phyloP scores from a whole-genome alignment of 2,113 vertebrate species.

The Scalopus aquaticus region DNA sequence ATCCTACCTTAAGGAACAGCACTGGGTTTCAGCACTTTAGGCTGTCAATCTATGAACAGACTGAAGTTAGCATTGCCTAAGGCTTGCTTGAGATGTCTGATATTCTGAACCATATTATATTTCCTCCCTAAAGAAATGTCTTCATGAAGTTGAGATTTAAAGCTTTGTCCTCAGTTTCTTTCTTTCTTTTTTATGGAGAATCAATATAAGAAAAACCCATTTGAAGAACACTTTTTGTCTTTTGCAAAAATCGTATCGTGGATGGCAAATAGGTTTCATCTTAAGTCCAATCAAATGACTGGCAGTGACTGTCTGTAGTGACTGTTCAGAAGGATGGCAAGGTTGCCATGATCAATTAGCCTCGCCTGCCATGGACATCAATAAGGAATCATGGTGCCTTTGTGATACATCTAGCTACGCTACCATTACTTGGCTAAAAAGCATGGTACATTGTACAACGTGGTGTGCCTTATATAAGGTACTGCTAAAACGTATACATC shows the following conservation, averaged over 20 bases:
- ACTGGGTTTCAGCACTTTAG: conserved; percentile 25
- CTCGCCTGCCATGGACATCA: neutral
- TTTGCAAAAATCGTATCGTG: conserved; percentile 48
- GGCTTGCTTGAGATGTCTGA: conserved; percentile 52
- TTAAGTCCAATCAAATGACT: conserved; percentile 31
- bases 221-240: conserved; percentile 52
- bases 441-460: neutral
- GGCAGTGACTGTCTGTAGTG: neutral
- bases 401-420: neutral
- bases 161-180: conserved; percentile 43
- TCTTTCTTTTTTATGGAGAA: conserved; percentile 49
- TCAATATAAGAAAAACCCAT: conserved; percentile 70
- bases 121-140: conserved; percentile 43
- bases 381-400: neutral
- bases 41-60: conserved; percentile 25
- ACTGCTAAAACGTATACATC: neutral
- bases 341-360: neutral
- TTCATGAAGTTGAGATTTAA: conserved; percentile 64
- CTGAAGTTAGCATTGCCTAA: conserved; percentile 44
- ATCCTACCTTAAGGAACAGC: conserved; percentile 36
- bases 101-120: conserved; percentile 43
- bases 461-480: neutral
- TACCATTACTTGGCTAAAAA: neutral
- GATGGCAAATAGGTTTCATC: conserved; percentile 53
- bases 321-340: neutral